Percentiles rank a stretch among this genome's conserved stretches.
These are phyloP conservation scores for Ornithoptera priamus DNA, from an alignment of 2,888 invertebrate species.

Conservation along the genomic window DNA sequence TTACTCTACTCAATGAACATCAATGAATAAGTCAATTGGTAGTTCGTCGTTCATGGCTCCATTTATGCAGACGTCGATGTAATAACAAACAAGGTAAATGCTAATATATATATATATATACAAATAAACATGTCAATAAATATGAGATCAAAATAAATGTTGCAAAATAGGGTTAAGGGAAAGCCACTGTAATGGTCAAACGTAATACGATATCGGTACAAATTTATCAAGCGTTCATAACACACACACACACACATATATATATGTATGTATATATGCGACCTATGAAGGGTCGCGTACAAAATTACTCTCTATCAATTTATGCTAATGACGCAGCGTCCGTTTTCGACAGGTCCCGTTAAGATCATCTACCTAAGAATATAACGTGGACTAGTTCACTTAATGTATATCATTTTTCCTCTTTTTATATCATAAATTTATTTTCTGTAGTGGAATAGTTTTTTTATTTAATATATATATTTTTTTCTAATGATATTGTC, in stretches of 20 bases:
- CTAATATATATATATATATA: neutral
- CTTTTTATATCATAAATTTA: too few species aligned
- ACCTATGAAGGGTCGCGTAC: slow-evolving; percentile 21
- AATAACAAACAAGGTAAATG: neutral
- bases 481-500: neutral
- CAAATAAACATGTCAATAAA: neutral
- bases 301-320: slow-evolving; percentile 21
- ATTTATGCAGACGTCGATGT: neutral
- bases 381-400: neutral
- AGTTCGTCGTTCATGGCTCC: neutral
- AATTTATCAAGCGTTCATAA: slow-evolving; percentile 20
- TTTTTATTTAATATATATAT: neutral
- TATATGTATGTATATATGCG: slow-evolving; percentile 10
- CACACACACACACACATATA: neutral
- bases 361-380: neutral
- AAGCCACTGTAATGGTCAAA: neutral
- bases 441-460: neutral
- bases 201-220: slow-evolving; percentile 4
- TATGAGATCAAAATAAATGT: neutral
- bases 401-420: neutral
- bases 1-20: neutral
- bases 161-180: neutral
- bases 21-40: neutral
- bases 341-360: slow-evolving; percentile 2
- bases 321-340: slow-evolving; percentile 22